Evolutionary conservation across 2,888 invertebrate genomes (phyloP), one percentile per base, ranked within the genome.

Genomic region (Plemyria rubiginata): DNA sequence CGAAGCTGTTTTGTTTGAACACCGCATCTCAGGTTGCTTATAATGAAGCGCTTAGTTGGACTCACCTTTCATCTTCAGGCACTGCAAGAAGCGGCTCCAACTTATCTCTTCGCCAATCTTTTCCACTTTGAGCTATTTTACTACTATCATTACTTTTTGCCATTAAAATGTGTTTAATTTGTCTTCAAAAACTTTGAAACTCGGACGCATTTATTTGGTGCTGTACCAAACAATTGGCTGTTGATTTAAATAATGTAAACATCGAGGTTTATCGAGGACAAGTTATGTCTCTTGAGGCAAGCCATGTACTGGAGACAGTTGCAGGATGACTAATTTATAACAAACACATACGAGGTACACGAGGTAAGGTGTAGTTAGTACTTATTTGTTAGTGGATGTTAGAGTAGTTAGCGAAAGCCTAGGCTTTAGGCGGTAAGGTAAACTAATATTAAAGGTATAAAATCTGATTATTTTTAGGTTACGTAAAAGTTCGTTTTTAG

Each of bases 1-100:
- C 69, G 62, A 65, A 71, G 77, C 82, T 81, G 83, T 85, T 86
- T 87, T 86, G 80, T 86, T 87, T 79, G 70, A 73, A 67, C 73
- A 70, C 77, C 77, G 82, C 72, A 85, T 84, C 80, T 86, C 86
- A 84, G 87, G 86, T 87, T 79, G 72, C 75, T 81, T 85, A 78
- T 90, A 92, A 90, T 88, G 89, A 92, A 88, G 80, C 86, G 74
- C 76, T 70, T 75, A 78, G 74, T 70, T 76, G 77, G 81, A 83
- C 90, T 92, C 87, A 92, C 92, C 92, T 90, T 90, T 92, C 91
- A 90, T 90, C 88, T 75, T 92, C 92, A 88, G 91, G 90, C 80
- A 90, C 90, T 16, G 87, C 80, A 54, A 90, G 79, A 67, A 91
- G 84, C 73, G 88, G 87, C 70, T 90, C 92, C 45, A 85, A 82